These are phyloP conservation scores for Scelioninae gen. 1 DNA, from an alignment of 2,888 invertebrate species.

Conservation along the genomic window DNA sequence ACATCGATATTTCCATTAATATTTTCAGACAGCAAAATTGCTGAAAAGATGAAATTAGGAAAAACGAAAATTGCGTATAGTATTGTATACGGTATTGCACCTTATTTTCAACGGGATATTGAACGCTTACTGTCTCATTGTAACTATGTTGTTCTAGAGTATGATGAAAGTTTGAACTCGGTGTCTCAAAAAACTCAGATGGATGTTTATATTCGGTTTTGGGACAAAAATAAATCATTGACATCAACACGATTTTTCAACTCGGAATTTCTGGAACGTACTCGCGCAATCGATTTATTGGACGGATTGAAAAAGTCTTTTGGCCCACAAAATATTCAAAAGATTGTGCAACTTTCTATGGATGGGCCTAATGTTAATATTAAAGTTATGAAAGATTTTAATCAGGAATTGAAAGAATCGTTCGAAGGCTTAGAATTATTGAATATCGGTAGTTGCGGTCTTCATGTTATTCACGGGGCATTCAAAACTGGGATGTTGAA, in stretches of 20 bases:
- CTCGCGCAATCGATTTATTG: neutral
- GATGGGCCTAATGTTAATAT: constrained; percentile 72
- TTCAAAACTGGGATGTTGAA: constrained; percentile 73
- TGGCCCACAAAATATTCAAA: neutral
- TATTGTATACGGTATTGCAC: constrained; percentile 66
- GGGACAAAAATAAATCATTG: constrained; percentile 58
- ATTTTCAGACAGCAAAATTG: constrained; percentile 68
- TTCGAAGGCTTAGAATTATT: constrained; percentile 54
- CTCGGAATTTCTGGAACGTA: constrained; percentile 66
- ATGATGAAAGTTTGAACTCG: constrained; percentile 68
- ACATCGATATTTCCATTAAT: constrained; percentile 51
- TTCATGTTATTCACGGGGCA: constrained; percentile 76
- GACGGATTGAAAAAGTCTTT: neutral
- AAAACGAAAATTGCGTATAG: constrained; percentile 68
- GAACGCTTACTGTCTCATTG: neutral
- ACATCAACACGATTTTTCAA: constrained; percentile 71
- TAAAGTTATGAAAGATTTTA: constrained; percentile 52
- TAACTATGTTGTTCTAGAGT: too few relatives aligned
- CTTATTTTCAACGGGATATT: constrained; percentile 57
- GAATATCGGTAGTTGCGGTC: constrained; percentile 75
- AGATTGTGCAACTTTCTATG: constrained; percentile 69
- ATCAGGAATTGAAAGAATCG: constrained; percentile 62
- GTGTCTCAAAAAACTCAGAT: constrained; percentile 72
- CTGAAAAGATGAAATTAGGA: constrained; percentile 67
- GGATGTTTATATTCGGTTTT: constrained; percentile 73